phyloP scores from a whole-genome alignment of 2,888 invertebrate genomes.

The Theodoxus fluviatilis region DNA sequence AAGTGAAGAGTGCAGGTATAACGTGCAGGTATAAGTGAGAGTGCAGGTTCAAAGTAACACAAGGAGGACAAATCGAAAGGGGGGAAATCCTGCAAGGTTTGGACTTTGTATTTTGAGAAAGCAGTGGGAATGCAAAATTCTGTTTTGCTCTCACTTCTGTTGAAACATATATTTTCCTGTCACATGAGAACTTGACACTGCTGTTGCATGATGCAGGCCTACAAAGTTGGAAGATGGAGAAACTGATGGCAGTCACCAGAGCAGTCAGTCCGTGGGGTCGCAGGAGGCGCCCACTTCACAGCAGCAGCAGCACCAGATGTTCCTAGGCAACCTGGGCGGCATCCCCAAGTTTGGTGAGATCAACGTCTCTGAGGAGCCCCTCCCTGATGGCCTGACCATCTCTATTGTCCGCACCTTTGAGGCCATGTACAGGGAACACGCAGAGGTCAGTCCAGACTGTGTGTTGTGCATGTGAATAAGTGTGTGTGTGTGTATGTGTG shows the following conservation, averaged over 20 bases:
- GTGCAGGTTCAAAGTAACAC: neutral
- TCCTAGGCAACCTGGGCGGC: constrained; percentile 82
- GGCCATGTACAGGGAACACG: constrained; percentile 85
- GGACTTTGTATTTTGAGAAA: neutral
- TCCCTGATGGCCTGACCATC: constrained; percentile 78
- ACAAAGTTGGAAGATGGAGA: constrained; percentile 53
- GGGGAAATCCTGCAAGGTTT: neutral
- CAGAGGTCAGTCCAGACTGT: constrained; percentile 76
- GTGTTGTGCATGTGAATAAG: too few species aligned
- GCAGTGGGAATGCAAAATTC: neutral
- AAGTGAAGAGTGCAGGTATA: too few species aligned
- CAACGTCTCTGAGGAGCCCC: constrained; percentile 69
- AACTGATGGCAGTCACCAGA: constrained; percentile 37
- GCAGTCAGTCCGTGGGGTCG: constrained; percentile 38
- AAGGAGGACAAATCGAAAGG: neutral
- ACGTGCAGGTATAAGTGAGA: too few species aligned
- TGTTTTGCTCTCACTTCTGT: neutral
- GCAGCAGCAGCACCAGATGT: constrained; percentile 73
- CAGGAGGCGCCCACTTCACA: constrained; percentile 48
- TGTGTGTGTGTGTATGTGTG: too few species aligned
- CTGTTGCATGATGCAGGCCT: constrained; percentile 16
- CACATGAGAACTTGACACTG: too few species aligned
- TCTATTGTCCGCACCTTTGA: constrained; percentile 84
- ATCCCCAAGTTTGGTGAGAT: constrained; percentile 83
- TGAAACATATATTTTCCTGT: too few species aligned